Evolutionary conservation across 2,113 vertebrate genomes (phyloP), one percentile per base, ranked within the genome.

Genomic region (Benthochromis sp.): DNA sequence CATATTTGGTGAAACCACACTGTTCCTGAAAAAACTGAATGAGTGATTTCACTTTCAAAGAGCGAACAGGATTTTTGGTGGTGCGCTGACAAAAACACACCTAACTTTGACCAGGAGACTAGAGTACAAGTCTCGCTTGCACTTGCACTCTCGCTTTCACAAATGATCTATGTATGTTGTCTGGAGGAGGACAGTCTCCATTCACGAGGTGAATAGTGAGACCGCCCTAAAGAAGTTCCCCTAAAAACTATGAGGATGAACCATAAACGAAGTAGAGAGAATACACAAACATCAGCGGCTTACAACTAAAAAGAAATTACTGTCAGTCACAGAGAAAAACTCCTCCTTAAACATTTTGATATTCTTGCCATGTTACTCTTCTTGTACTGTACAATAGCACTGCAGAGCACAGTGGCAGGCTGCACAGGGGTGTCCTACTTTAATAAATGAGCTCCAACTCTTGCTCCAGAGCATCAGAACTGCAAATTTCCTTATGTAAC

Each of bases 311-410:
- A 85, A 83, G 90, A 86, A 43, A 63, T 85, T 34, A 29, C 50
- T 94, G 94, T 94, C 95, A 95, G 92, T 95, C 94, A 93, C 85
- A 83, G 40, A 40, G 81, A 54, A 84, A 84, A 88, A 92, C 45
- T 52, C 84, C 78, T 81, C 53, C 93, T 96, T 92, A 84, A 82
- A 90, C 57, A 92, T 63, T 79, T 93, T 95, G 94, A 73, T 90
- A 92, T 96, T 96, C 85, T 87, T 93, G 90, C 95, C 94, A 95
- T 92, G 95, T 94, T 84, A 88, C 85, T 91, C 84, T 83, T 94
- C 82, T 84, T 90, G 87, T 89, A 91, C 21, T 63, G 84, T 91
- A 88, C 90, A 92, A 57, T 11, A 91, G 83, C 52, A 86, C 79
- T 82, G 89, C 90, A 85, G 85, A 86, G 87, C 80, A 50, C 84